phyloP scores from a whole-genome alignment of 2,797 vertebrate genomes.

The Gila robusta region DNA sequence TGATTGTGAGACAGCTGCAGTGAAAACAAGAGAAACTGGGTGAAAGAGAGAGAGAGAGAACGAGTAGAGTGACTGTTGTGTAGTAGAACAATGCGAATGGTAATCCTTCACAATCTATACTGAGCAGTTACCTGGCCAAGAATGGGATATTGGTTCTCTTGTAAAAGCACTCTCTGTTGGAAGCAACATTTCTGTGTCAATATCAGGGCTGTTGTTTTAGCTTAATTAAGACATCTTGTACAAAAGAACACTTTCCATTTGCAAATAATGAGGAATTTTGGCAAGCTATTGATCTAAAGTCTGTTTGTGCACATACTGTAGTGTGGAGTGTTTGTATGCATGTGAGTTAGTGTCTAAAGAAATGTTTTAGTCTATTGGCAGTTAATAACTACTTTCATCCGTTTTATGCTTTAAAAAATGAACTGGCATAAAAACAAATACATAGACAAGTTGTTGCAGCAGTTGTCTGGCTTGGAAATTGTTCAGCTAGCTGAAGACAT shows the following conservation, averaged over 20 bases:
- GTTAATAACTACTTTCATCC: conserved; percentile 23
- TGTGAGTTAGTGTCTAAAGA: not conserved
- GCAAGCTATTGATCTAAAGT: conserved; percentile 32
- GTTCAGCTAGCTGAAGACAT: not conserved
- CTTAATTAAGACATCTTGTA: conserved; percentile 60
- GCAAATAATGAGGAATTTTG: conserved; percentile 44
- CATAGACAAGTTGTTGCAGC: not conserved
- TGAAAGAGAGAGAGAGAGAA: conserved; percentile 19
- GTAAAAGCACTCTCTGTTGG: conserved; percentile 55
- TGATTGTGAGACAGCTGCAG: conserved; percentile 58
- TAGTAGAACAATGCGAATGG: conserved; percentile 63
- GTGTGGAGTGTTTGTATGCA: not conserved
- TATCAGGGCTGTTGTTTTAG: conserved; percentile 52
- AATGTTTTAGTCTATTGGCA: not conserved
- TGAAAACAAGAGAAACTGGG: conserved; percentile 56
- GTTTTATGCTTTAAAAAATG: not conserved
- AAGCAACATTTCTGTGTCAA: conserved; percentile 55
- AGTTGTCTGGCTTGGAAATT: not conserved
- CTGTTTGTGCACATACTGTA: conserved; percentile 22
- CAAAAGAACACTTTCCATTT: conserved; percentile 50
- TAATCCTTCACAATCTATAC: conserved; percentile 67
- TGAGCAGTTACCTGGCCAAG: conserved; percentile 61
- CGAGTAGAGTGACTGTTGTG: conserved; percentile 59
- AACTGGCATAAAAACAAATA: conserved; percentile 25
- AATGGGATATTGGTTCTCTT: conserved; percentile 62